Evolutionary conservation across 1,140 invertebrate species (phyloP).

Genomic region (Cotesia chilonis): DNA sequence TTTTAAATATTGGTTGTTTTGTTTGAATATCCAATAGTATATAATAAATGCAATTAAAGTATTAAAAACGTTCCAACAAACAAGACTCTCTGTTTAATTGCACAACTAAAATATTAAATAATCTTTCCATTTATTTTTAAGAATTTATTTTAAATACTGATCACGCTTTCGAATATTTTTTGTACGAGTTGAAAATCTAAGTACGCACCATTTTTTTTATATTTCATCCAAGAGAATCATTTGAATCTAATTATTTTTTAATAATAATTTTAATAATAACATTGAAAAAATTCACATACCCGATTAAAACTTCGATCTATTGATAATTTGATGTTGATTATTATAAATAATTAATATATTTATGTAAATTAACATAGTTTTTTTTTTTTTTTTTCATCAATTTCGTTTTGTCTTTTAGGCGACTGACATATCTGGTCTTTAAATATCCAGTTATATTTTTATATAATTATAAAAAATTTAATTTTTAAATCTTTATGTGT

Average conservation of each 20-base stretch:
- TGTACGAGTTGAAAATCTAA: slow-evolving; percentile 30
- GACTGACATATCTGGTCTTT: too few relatives aligned
- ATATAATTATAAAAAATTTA: not conserved
- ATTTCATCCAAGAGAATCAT: slow-evolving; percentile 5
- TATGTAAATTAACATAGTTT: too few relatives aligned
- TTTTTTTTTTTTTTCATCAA: too few relatives aligned
- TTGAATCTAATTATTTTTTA: not conserved
- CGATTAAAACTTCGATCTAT: too few relatives aligned
- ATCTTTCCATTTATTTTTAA: not conserved
- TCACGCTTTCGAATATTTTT: slow-evolving; percentile 29
- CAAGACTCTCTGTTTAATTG: slow-evolving; percentile 20
- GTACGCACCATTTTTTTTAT: slow-evolving; percentile 18
- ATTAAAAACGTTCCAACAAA: not conserved
- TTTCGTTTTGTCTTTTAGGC: too few relatives aligned
- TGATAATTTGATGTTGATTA: too few relatives aligned
- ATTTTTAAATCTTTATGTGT: not conserved
- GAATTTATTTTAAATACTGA: slow-evolving; percentile 24
- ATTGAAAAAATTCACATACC: not conserved
- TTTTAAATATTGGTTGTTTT: not conserved
- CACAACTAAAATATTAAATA: slow-evolving; percentile 26
- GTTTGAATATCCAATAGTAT: not conserved
- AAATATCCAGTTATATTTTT: too few relatives aligned
- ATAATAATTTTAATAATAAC: not conserved
- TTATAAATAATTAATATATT: too few relatives aligned
- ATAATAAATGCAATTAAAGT: slow-evolving; percentile 14